These are phyloP conservation scores for Oryzias celebensis DNA, from an alignment of 2,113 vertebrate genomes.

Conservation along the genomic window DNA sequence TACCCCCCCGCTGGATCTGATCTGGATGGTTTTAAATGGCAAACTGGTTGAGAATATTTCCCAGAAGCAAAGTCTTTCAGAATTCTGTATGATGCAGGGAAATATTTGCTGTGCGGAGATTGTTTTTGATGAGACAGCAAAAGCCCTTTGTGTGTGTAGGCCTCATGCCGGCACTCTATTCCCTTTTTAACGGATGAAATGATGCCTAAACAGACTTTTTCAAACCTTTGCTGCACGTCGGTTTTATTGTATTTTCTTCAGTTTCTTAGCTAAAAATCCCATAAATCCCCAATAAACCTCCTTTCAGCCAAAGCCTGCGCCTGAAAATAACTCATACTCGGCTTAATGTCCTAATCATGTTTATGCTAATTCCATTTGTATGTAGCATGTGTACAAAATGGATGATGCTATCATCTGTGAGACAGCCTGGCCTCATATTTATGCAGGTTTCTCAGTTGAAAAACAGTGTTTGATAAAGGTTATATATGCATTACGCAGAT, in stretches of 20 bases:
- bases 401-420: conserved; percentile 48
- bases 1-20: conserved; percentile 22
- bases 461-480: conserved; percentile 30
- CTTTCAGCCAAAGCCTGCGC: conserved; percentile 17
- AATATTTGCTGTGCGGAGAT: conserved; percentile 21
- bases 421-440: conserved; percentile 34
- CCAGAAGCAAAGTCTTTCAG: conserved; percentile 32
- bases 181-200: conserved; percentile 32
- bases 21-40: conserved; percentile 22
- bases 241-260: conserved; percentile 3
- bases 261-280: conserved; percentile 34
- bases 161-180: conserved; percentile 23
- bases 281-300: conserved; percentile 49
- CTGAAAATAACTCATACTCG: conserved; percentile 27
- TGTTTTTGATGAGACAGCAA: conserved; percentile 40
- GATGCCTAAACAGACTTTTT: conserved; percentile 35
- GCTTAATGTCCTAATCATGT: conserved; percentile 56
- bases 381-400: conserved; percentile 45
- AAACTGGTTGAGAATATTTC: conserved; percentile 36
- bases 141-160: conserved; percentile 24
- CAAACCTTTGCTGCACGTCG: conserved; percentile 20
- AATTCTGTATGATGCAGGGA: conserved; percentile 22
- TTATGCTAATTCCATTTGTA: conserved; percentile 65
- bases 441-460: conserved; percentile 32
- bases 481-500: conserved; percentile 32